phyloP scores from a whole-genome alignment of 2,113 vertebrate species.

The Aspiorhynchus laticeps region DNA sequence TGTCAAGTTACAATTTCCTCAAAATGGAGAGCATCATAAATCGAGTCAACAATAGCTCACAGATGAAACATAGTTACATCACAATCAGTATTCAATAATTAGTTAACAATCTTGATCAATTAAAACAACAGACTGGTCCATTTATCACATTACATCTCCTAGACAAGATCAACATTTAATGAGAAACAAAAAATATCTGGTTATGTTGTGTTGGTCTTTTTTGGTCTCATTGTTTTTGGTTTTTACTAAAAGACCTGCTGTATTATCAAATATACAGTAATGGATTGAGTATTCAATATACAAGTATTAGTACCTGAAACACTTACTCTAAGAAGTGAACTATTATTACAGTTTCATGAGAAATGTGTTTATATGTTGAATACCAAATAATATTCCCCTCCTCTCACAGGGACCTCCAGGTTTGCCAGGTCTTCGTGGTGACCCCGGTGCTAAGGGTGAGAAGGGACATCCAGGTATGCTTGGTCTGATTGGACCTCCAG shows the following conservation, averaged over 20 bases:
- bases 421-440: slow-evolving; percentile 84
- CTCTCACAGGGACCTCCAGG: slow-evolving; percentile 83
- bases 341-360: background rate
- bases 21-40: too few species aligned
- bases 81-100: too few species aligned
- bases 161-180: too few species aligned
- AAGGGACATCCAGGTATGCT: slow-evolving; percentile 90
- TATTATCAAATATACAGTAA: background rate
- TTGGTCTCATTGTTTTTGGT: too few species aligned
- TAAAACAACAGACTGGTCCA: too few species aligned
- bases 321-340: background rate
- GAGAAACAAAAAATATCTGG: too few species aligned
- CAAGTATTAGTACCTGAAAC: background rate
- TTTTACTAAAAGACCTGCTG: background rate
- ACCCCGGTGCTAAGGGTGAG: slow-evolving; percentile 86
- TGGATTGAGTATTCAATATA: background rate
- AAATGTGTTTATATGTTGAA: background rate
- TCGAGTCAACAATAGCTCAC: too few species aligned
- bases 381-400: background rate
- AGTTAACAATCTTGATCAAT: too few species aligned
- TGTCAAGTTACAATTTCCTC: too few species aligned
- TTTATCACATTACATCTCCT: too few species aligned
- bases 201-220: too few species aligned
- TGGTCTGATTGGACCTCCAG: slow-evolving; percentile 86
- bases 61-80: too few species aligned